Evolutionary conservation across 2,888 invertebrate species (phyloP).

Genomic region (Isoperla grammatica): DNA sequence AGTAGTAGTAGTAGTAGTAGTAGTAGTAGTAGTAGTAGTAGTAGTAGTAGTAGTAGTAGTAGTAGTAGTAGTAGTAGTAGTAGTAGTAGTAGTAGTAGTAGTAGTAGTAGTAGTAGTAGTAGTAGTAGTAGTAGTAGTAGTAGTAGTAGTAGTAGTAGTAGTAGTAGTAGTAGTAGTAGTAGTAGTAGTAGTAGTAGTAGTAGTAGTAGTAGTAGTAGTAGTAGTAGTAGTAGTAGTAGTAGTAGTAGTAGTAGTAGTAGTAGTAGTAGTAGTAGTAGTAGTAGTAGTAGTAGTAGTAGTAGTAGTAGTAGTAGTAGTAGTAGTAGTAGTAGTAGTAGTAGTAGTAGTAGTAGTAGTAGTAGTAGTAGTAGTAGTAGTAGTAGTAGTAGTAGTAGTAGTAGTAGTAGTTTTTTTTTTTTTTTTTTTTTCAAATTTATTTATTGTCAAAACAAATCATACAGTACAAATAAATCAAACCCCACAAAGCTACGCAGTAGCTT

Average conservation of each 20-base stretch:
- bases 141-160: conserved; percentile 28
- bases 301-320: conserved; percentile 27
- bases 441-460: no score
- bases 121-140: conserved; percentile 27
- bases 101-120: conserved; percentile 28
- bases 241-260: conserved; percentile 27
- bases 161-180: conserved; percentile 28
- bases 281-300: conserved; percentile 27
- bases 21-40: conserved; percentile 28
- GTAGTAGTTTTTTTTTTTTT: no score
- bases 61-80: conserved; percentile 28
- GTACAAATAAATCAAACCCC: no score
- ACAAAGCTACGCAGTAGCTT: no score
- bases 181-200: conserved; percentile 28
- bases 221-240: conserved; percentile 28
- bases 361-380: conserved; percentile 26
- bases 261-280: conserved; percentile 27
- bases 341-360: conserved; percentile 28
- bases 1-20: conserved; percentile 28
- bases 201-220: conserved; percentile 28
- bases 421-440: no score
- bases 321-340: conserved; percentile 27
- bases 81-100: conserved; percentile 28
- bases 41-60: conserved; percentile 28
- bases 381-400: conserved; percentile 26